Conservation (phyloP, 2,113 vertebrate genomes). For the Hyperoodon ampullatus region DNA sequence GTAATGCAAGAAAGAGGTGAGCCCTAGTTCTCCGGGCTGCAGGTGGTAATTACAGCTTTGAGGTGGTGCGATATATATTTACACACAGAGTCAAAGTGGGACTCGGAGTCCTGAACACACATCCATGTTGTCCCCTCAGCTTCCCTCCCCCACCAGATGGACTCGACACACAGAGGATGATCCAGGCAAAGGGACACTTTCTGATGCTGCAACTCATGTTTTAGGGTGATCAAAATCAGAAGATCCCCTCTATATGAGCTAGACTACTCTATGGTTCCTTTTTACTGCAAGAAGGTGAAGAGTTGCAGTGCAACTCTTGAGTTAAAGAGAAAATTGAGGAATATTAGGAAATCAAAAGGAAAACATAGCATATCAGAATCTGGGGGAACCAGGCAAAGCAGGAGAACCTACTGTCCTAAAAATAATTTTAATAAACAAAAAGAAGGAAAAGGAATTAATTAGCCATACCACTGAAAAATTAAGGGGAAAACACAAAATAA, state of each 20-base stretch:
- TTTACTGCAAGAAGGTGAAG: neutral
- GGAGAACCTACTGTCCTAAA: neutral
- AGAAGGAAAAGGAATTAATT: neutral
- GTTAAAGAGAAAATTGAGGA: neutral
- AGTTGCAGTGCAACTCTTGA: neutral
- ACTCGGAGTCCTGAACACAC: neutral
- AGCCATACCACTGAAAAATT: neutral
- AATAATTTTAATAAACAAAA: neutral
- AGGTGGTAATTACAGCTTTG: neutral
- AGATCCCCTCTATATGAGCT: neutral
- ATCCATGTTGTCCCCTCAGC: rapidly evolving
- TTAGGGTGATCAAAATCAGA: neutral
- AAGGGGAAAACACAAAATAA: neutral
- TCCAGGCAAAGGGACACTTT: neutral
- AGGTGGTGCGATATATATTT: neutral
- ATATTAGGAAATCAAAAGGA: neutral
- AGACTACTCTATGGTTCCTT: neutral
- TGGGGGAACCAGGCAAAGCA: neutral
- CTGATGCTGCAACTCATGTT: neutral
- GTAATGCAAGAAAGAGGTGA: neutral
- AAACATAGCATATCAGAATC: neutral
- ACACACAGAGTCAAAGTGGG: neutral
- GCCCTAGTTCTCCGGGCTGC: neutral
- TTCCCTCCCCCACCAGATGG: neutral
- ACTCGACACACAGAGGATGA: neutral